These are phyloP conservation scores for Rattus norvegicus DNA, from an alignment of 2,113 vertebrate species.

Conservation along the genomic window DNA sequence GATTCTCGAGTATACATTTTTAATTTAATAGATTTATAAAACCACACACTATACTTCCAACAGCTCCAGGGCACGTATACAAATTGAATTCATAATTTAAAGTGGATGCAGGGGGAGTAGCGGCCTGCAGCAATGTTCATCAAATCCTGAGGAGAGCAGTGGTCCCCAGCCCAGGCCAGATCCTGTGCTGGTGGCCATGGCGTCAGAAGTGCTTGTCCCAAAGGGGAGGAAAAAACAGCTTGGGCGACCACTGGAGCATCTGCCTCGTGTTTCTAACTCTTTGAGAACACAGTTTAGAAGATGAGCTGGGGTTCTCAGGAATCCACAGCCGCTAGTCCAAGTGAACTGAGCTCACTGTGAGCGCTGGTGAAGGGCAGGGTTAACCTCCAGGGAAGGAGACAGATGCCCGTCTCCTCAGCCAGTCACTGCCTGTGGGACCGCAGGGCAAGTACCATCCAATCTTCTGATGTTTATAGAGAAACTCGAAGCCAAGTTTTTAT, in stretches of 20 bases:
- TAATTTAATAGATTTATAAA: slow-evolving; percentile 77
- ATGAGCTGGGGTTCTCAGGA: not conserved
- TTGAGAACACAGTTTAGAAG: not conserved
- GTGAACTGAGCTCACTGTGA: rapidly evolving
- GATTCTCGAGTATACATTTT: slow-evolving; percentile 67
- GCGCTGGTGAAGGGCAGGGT: rapidly evolving
- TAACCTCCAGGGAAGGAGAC: not conserved
- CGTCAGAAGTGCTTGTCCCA: not conserved
- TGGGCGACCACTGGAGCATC: not conserved
- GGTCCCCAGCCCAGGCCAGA: not conserved
- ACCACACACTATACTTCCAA: slow-evolving; percentile 52
- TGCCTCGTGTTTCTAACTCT: not conserved
- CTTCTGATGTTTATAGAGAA: slow-evolving; percentile 53
- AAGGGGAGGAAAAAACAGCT: not conserved
- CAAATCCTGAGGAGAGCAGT: not conserved
- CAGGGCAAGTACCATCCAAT: slow-evolving; percentile 25
- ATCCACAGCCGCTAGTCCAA: not conserved
- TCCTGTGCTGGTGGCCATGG: not conserved
- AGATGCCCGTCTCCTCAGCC: not conserved
- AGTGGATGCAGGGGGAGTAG: slow-evolving; percentile 33
- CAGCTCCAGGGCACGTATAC: slow-evolving; percentile 68
- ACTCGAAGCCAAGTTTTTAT: slow-evolving; percentile 48
- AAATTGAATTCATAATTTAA: slow-evolving; percentile 80
- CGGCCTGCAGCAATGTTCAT: not conserved
- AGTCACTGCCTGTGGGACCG: not conserved